Evolutionary conservation across 1,140 invertebrate species (phyloP), one percentile per base, ranked within the genome.

Genomic region (Ctenoplectra terminalis): DNA sequence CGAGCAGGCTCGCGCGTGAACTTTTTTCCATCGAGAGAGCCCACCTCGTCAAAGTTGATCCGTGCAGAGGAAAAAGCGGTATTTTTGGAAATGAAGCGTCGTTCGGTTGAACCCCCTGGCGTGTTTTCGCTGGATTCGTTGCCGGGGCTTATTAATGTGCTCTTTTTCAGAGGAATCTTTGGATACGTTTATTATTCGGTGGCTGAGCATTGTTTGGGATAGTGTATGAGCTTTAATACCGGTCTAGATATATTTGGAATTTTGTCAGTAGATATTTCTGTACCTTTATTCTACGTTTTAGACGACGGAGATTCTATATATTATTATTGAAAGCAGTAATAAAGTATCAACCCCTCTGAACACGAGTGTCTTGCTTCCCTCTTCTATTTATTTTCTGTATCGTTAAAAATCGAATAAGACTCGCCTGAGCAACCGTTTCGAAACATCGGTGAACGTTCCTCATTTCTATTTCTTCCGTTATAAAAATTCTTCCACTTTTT

Each of bases 21-120:
- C 56, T 54, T 71, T 67, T 64, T 56, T 9, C 71, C 50, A 43
- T 64, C 50, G 61, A 17, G 15, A 17, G 4, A n/a, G 40, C 40
- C 31, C 26, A 11, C 58, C 64, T 34, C 23, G 48, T 37, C 58
- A 37, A 64, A 75, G 8, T 64, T 48, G 43, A 37, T 50, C n/a
- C n/a, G n/a, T n/a, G 31, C 17, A 2, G 17, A 17, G 2, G 9
- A 26, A 56, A 26, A 29, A n/a, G 4, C 5, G 17, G 1, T 43
- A 20, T 58, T 56, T 46, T 77, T 56, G 43, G 56, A 2, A 26
- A 31, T 9, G 37, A 46, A 69, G 23, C 64, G 37, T 54, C 8
- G 43, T n/a, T 31, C 48, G 11, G n/a, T 29, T 34, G 26, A 31
- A 54, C 26, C 23, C 34, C 29, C 15, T 15, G 29, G 26, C 2